Base-by-base conservation (phyloP, 2,888 invertebrate species). In the Pollenia labialis region DNA sequence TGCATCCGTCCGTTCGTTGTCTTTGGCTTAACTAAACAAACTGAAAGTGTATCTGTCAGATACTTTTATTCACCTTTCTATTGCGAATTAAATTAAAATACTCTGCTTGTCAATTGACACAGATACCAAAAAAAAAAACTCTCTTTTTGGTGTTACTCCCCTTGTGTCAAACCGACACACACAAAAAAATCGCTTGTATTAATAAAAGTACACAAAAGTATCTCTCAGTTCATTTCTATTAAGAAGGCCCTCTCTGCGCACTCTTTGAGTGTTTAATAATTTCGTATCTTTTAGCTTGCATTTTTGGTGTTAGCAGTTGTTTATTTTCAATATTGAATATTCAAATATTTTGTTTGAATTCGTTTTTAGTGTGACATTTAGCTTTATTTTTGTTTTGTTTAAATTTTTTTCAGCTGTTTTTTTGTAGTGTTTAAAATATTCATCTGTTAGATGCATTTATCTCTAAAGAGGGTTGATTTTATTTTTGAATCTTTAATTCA, bases 11-110 rank as follows among this genome's bases (percentile, higher is more conserved):
- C 76, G 62, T 80, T 64, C 76, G 68, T 68, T 83, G 68, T 83
- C 86, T 76, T 85, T 85, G 86, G 76, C 87, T 86, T 74, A 75
- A 81, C 85, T 87, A 71, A 87, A 71, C 84, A 81, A 77, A 88
- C 87, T 84, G 52, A 75, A 83, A 77, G 18, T 81, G 85, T 87
- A 89, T 89, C 88, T 88, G 85, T 44, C 86, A 88, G 88, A 89
- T 88, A 89, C 84, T 86, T n/a, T n/a, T 68, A 74, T 81, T 16
- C 81, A 88, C 84, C 84, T 87, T 83, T 83, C 81, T 81, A 66
- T 80, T 85, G 79, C 66, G 64, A 87, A 82, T 71, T 64, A 72
- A 68, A 69, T 77, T 50, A 50, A 72, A 81, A 60, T 81, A 75
- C 66, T 79, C 69, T 18, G 69, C 9, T n/a, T 23, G 32, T 32